phyloP scores from a whole-genome alignment of 2,888 invertebrate genomes.

The Chesias legatella region DNA sequence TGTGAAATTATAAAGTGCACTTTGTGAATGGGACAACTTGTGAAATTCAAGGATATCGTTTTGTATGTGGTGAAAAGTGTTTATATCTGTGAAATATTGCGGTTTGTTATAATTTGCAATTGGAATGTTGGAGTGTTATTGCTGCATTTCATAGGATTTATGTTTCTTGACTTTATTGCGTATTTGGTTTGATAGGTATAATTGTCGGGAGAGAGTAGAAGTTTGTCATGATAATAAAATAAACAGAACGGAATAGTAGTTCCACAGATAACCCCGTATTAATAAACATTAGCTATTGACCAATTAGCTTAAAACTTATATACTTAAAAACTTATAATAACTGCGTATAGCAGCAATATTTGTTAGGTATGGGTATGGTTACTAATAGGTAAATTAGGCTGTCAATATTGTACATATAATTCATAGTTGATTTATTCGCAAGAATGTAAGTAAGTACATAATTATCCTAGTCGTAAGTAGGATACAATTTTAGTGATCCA shows the following conservation, averaged over 20 bases:
- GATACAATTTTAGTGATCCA: too few relatives aligned
- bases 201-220: not conserved
- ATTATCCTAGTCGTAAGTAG: too few relatives aligned
- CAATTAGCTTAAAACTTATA: not conserved
- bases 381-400: too few relatives aligned
- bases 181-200: not conserved
- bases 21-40: conserved; percentile 31
- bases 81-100: conserved; percentile 30
- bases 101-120: conserved; percentile 33
- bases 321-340: too few relatives aligned
- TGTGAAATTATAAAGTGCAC: conserved; percentile 42
- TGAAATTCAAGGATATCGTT: conserved; percentile 14
- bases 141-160: conserved; percentile 36
- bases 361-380: too few relatives aligned
- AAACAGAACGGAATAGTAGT: conserved; percentile 1
- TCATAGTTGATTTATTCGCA: too few relatives aligned
- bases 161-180: conserved; percentile 30
- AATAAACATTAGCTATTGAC: not conserved
- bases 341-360: too few relatives aligned
- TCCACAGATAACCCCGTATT: conserved; percentile 2
- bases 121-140: conserved; percentile 47
- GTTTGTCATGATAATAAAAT: not conserved
- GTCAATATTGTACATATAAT: too few relatives aligned
- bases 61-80: conserved; percentile 24
- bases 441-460: too few relatives aligned